These are phyloP conservation scores for Leucoraja erinaceus DNA, from an alignment of 2,113 vertebrate species.

Conservation along the genomic window DNA sequence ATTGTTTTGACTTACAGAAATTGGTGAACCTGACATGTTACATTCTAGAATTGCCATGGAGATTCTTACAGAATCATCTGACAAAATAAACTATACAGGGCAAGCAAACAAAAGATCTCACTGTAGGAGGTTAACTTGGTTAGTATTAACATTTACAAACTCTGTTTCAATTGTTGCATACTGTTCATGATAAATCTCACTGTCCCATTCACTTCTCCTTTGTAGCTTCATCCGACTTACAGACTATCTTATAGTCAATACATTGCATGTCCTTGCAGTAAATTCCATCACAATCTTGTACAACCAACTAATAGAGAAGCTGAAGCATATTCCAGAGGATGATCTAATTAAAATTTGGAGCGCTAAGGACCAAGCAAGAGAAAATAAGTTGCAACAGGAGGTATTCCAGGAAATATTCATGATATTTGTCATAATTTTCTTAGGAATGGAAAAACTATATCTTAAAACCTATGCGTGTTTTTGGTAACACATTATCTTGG, in stretches of 20 bases:
- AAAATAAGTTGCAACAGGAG: constrained; percentile 50
- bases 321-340: constrained; percentile 54
- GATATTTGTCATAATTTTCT: neutral
- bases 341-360: constrained; percentile 62
- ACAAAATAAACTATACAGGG: constrained; percentile 56
- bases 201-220: constrained; percentile 39
- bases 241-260: constrained; percentile 71
- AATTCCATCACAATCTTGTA: constrained; percentile 61
- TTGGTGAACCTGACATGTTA: neutral
- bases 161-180: neutral
- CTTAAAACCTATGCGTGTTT: too few relatives aligned
- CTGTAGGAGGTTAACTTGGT: constrained; percentile 63
- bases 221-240: constrained; percentile 72
- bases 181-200: constrained; percentile 23
- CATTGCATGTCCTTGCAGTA: constrained; percentile 62
- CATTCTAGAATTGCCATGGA: constrained; percentile 8
- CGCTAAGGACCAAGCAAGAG: constrained; percentile 39
- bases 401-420: constrained; percentile 47
- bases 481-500: neutral
- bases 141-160: constrained; percentile 41
- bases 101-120: constrained; percentile 56
- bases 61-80: constrained; percentile 46
- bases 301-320: constrained; percentile 57
- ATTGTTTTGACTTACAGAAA: neutral
- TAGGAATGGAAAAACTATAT: neutral